Evolutionary conservation across 1,140 invertebrate genomes (phyloP).

Genomic region (Homarus americanus): DNA sequence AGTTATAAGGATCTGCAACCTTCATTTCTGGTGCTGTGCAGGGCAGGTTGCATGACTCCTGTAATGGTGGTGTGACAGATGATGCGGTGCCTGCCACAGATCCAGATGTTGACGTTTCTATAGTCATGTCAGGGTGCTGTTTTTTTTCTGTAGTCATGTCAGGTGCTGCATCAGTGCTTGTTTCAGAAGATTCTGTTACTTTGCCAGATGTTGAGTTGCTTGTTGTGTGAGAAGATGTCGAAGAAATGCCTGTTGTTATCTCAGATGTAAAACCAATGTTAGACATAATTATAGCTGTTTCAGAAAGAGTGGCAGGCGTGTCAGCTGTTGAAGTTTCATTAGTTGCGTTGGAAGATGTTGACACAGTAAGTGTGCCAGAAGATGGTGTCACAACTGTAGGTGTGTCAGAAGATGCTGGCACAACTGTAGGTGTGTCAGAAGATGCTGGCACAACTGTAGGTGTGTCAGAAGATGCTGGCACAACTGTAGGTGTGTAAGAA

Average conservation of each 20-base stretch:
- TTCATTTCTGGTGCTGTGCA: slow-evolving; percentile 7
- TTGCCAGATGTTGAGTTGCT: no score
- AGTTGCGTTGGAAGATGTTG: neutral
- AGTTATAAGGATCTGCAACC: slow-evolving; percentile 15
- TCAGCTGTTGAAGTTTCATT: neutral
- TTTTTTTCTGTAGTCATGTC: neutral
- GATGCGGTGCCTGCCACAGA: no score
- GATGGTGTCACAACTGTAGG: neutral
- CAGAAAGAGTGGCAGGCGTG: neutral
- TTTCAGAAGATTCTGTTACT: no score
- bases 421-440: no score
- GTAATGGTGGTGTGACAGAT: no score
- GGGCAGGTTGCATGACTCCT: neutral
- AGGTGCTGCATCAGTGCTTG: no score
- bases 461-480: neutral
- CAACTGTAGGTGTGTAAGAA: neutral
- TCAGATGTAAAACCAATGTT: neutral
- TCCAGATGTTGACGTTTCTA: no score
- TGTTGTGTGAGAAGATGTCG: no score
- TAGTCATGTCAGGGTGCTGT: neutral
- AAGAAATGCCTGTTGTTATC: neutral
- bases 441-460: no score
- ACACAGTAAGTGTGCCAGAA: neutral
- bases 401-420: no score
- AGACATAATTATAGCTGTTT: neutral